phyloP scores from a whole-genome alignment of 2,888 invertebrate genomes.

The Ctena decussata region DNA sequence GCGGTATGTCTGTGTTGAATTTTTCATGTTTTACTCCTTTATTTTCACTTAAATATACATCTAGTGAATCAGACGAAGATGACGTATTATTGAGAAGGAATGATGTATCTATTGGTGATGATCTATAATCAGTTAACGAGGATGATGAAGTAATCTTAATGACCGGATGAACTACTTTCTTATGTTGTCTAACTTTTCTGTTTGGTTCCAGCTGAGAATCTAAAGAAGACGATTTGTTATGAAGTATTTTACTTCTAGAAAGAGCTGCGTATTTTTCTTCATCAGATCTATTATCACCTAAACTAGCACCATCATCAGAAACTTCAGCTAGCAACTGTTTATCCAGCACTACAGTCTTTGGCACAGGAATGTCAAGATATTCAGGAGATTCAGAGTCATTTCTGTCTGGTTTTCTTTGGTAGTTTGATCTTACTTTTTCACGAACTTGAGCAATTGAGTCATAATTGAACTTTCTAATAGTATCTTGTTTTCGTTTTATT shows the following conservation, averaged over 20 bases:
- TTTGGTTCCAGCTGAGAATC: conserved; percentile 19
- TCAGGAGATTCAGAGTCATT: neutral
- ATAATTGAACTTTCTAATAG: conserved; percentile 52
- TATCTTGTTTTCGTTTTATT: conserved; percentile 54
- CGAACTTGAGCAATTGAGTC: conserved; percentile 40
- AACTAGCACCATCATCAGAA: conserved; percentile 14
- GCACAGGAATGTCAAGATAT: neutral
- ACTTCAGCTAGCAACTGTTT: conserved; percentile 16
- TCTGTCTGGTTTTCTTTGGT: conserved; percentile 18
- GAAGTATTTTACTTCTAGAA: conserved; percentile 56
- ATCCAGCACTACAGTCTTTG: neutral
- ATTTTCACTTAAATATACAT: conserved; percentile 22
- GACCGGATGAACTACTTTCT: neutral
- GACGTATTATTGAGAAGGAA: neutral
- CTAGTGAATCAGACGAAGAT: conserved; percentile 25
- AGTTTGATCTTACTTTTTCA: conserved; percentile 40
- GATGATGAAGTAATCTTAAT: neutral
- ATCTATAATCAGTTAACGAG: conserved; percentile 4
- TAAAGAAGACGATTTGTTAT: conserved; percentile 51
- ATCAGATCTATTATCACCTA: conserved; percentile 62
- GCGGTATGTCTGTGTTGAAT: conserved; percentile 3
- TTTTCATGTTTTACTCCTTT: neutral
- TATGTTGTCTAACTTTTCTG: neutral
- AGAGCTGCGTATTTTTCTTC: conserved; percentile 66
- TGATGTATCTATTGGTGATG: neutral